Evolutionary conservation across 2,797 vertebrate genomes (phyloP).

Genomic region (Chrysocyon brachyurus): DNA sequence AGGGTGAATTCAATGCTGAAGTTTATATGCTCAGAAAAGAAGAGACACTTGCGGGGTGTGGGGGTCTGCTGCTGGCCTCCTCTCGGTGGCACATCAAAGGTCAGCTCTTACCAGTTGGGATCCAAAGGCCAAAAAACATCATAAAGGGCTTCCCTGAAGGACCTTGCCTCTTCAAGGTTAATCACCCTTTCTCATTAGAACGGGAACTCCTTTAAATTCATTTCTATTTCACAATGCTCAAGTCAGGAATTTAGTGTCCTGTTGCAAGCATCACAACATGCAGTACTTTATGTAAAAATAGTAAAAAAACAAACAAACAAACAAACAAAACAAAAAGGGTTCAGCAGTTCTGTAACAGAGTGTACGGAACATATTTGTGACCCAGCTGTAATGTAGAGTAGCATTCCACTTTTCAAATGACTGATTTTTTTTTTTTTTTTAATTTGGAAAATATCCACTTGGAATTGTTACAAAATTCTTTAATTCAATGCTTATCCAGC

Average conservation of each 20-base stretch:
- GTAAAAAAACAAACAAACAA: background rate
- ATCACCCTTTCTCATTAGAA: conserved; percentile 42
- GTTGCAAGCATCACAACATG: background rate
- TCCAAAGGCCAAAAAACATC: background rate
- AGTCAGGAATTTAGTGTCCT: background rate
- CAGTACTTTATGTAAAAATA: background rate
- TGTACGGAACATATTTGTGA: background rate
- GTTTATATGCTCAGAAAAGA: conserved; percentile 30
- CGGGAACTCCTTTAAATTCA: background rate
- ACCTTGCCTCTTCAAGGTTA: background rate
- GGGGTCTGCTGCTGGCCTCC: background rate
- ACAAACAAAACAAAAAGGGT: background rate
- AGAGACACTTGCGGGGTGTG: background rate
- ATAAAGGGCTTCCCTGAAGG: conserved; percentile 15
- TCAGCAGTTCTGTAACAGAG: background rate
- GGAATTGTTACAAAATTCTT: background rate
- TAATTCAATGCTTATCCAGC: background rate
- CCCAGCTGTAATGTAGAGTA: background rate
- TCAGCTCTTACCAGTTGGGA: background rate
- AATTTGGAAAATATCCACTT: background rate
- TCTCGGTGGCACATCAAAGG: background rate
- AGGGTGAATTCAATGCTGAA: background rate
- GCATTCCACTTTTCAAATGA: background rate
- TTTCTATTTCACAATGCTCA: background rate
- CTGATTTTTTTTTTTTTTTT: background rate